These are phyloP conservation scores for Maccullochella peelii DNA, from an alignment of 2,113 vertebrate genomes.

Conservation along the genomic window DNA sequence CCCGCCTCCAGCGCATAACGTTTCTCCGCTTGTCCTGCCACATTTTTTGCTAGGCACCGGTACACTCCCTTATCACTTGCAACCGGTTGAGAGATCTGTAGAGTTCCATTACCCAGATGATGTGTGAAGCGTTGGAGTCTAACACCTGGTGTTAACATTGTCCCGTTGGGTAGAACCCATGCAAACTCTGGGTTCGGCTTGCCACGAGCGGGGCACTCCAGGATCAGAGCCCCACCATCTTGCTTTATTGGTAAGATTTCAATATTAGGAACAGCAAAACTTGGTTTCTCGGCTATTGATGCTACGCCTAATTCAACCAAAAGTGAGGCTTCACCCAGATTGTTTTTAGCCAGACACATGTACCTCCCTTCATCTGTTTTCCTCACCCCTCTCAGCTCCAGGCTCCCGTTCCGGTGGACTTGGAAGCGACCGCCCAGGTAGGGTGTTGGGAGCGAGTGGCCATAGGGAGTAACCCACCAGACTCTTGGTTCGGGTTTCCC, in stretches of 20 bases:
- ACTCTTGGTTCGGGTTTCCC: slow-evolving; percentile 83
- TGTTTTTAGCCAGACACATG: slow-evolving; percentile 81
- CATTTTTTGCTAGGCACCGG: slow-evolving; percentile 84
- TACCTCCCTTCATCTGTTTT: slow-evolving; percentile 84
- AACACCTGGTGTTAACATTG: slow-evolving; percentile 75
- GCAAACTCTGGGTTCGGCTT: slow-evolving; percentile 83
- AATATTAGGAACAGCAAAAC: slow-evolving; percentile 84
- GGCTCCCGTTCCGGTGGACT: slow-evolving; percentile 83
- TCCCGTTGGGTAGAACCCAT: slow-evolving; percentile 85
- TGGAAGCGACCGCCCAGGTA: slow-evolving; percentile 86
- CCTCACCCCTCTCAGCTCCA: slow-evolving; percentile 84
- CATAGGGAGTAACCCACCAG: slow-evolving; percentile 82
- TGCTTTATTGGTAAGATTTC: slow-evolving; percentile 83
- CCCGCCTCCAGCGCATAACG: slow-evolving; percentile 82
- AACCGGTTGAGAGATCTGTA: slow-evolving; percentile 74
- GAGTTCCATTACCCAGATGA: slow-evolving; percentile 78
- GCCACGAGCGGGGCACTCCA: slow-evolving; percentile 82
- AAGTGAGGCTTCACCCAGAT: slow-evolving; percentile 80
- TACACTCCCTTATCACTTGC: slow-evolving; percentile 84
- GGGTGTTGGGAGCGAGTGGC: slow-evolving; percentile 75
- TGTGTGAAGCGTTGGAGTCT: slow-evolving; percentile 81
- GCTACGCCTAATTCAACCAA: slow-evolving; percentile 81
- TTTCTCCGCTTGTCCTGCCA: slow-evolving; percentile 87
- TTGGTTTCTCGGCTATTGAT: slow-evolving; percentile 85
- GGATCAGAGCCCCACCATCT: slow-evolving; percentile 64